phyloP scores from a whole-genome alignment of 2,888 invertebrate genomes.

The Rutpela maculata region DNA sequence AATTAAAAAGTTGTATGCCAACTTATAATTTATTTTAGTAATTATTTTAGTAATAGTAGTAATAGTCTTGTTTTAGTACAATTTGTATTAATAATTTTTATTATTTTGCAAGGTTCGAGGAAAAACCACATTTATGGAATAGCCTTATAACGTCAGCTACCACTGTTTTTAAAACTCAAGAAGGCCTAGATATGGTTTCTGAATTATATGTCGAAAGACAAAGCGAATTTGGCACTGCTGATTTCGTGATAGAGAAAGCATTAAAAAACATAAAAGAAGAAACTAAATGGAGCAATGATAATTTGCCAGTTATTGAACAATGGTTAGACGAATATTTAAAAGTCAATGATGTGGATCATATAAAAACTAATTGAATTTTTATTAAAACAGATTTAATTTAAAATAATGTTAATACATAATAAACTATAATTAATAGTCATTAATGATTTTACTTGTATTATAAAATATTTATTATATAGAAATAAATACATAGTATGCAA shows the following conservation, averaged over 20 bases:
- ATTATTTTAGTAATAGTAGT: too few species aligned
- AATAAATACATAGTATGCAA: constrained; percentile 14
- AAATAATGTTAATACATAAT: background rate
- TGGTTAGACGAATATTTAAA: constrained; percentile 81
- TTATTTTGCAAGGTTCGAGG: constrained; percentile 76
- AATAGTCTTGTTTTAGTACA: too few species aligned
- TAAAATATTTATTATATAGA: constrained; percentile 29
- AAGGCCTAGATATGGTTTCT: constrained; percentile 83
- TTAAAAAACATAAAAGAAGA: constrained; percentile 85
- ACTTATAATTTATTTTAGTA: too few species aligned
- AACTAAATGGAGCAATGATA: constrained; percentile 85
- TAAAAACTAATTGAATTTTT: constrained; percentile 21
- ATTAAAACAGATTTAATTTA: background rate
- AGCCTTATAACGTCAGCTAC: constrained; percentile 85
- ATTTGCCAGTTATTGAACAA: constrained; percentile 83
- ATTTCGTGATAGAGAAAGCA: constrained; percentile 84
- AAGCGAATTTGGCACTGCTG: constrained; percentile 84
- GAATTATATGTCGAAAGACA: constrained; percentile 79
- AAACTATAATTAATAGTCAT: background rate
- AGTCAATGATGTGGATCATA: constrained; percentile 55
- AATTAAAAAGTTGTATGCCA: too few species aligned
- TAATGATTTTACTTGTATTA: background rate
- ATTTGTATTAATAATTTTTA: too few species aligned
- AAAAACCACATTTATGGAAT: constrained; percentile 85
- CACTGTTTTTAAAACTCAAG: constrained; percentile 84